Conservation (phyloP, 2,888 invertebrate genomes). For the Nysson spinosus region DNA sequence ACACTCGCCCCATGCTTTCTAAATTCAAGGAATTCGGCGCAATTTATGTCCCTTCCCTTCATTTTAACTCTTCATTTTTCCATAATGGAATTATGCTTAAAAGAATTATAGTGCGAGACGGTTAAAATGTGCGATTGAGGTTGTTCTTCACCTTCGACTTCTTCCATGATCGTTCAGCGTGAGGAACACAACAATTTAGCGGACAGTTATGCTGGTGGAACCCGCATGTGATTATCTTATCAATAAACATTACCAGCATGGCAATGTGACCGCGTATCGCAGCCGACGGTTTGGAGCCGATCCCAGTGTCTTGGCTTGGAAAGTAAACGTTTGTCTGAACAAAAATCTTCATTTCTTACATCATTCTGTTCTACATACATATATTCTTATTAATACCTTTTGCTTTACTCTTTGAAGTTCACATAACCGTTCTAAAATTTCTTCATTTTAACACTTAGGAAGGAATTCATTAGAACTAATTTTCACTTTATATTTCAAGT, state of each 20-base stretch:
- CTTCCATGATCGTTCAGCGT: too few species aligned
- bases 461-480: too few species aligned
- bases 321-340: conserved; percentile 20
- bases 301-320: conserved; percentile 9
- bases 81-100: conserved; percentile 10
- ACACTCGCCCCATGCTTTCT: conserved; percentile 21
- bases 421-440: too few species aligned
- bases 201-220: conserved; percentile 55
- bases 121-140: not conserved
- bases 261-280: conserved; percentile 30
- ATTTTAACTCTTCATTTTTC: not conserved
- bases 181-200: conserved; percentile 50
- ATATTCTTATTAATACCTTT: too few species aligned
- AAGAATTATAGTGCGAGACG: conserved; percentile 14
- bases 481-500: too few species aligned
- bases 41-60: not conserved
- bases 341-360: not conserved
- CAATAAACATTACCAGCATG: conserved; percentile 74
- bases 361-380: not conserved
- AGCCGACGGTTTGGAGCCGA: conserved; percentile 34
- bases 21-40: not conserved
- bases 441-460: too few species aligned
- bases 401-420: too few species aligned
- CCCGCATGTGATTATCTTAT: conserved; percentile 69
- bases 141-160: conserved; percentile 37